These are phyloP conservation scores for Tachuris rubrigastra DNA, from an alignment of 2,113 vertebrate species.

Conservation along the genomic window DNA sequence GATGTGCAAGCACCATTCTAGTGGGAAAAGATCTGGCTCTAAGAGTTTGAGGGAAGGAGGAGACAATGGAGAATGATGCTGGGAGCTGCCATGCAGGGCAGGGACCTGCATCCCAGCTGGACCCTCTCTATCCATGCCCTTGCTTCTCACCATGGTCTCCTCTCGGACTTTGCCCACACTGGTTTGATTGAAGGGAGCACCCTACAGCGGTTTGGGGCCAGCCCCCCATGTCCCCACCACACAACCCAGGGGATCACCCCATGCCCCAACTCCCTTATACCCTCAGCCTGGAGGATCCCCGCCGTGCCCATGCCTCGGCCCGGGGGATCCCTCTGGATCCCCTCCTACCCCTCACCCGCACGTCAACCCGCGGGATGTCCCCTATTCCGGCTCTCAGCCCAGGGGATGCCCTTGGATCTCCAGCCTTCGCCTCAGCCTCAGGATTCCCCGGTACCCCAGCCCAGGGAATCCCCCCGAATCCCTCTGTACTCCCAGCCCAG, in stretches of 20 bases:
- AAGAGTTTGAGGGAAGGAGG: not conserved
- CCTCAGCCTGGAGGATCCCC: not conserved
- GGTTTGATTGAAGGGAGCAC: not conserved
- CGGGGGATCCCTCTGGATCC: not conserved
- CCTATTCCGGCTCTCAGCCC: not conserved
- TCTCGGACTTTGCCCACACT: fast-evolving
- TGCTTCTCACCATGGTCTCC: not conserved
- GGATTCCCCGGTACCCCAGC: not conserved
- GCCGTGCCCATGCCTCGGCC: not conserved
- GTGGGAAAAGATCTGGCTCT: too few species aligned
- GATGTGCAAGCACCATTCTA: not conserved
- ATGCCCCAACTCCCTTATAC: not conserved
- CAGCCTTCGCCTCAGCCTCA: not conserved
- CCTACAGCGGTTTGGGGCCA: not conserved
- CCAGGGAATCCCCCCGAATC: not conserved
- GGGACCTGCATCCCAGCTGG: not conserved
- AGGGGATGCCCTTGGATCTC: not conserved
- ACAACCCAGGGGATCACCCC: not conserved
- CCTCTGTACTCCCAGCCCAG: too few species aligned
- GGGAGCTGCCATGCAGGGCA: not conserved
- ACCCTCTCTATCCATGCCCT: not conserved
- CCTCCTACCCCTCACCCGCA: not conserved
- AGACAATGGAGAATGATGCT: fast-evolving
- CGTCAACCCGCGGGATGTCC: fast-evolving
- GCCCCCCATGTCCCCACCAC: not conserved